A percentile compares a stretch with the other conserved stretches of the same genome.
Conservation (phyloP, 2,113 vertebrate genomes). For the Bostrychus sinensis region DNA sequence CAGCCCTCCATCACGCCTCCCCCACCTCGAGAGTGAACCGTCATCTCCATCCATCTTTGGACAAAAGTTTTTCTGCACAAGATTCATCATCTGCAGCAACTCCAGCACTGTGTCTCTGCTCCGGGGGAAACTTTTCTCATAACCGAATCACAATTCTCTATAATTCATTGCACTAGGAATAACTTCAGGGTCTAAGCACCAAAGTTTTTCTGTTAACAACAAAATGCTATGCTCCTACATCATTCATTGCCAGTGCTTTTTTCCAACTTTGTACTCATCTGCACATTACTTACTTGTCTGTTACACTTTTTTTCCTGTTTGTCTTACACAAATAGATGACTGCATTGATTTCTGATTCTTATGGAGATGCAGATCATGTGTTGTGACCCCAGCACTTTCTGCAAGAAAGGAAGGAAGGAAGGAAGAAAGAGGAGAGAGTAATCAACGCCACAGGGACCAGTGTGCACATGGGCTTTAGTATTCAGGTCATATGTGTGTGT, state of each 20-base stretch:
- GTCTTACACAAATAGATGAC: slow-evolving; percentile 16
- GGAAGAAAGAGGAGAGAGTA: slow-evolving; percentile 17
- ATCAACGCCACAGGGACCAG: slow-evolving; percentile 30
- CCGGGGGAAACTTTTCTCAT: background rate
- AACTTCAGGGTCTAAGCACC: slow-evolving; percentile 2
- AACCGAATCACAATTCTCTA: slow-evolving; percentile 8
- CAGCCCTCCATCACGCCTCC: background rate
- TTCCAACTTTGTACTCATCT: background rate
- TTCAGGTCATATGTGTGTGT: slow-evolving; percentile 6
- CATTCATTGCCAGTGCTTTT: background rate
- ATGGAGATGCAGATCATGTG: slow-evolving; percentile 32
- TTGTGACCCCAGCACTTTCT: slow-evolving; percentile 33
- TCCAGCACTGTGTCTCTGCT: slow-evolving; percentile 1
- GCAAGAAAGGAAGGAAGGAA: background rate
- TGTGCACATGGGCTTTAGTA: background rate
- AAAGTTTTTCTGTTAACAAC: background rate
- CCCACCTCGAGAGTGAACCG: background rate
- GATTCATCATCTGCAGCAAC: slow-evolving; percentile 2
- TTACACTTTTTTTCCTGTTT: background rate
- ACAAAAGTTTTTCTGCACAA: background rate
- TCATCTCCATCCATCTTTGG: slow-evolving; percentile 9
- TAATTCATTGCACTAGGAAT: slow-evolving; percentile 2
- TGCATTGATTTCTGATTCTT: slow-evolving; percentile 50
- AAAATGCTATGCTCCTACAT: background rate
- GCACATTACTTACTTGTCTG: background rate